Evolutionary conservation across 2,888 invertebrate genomes (phyloP).

Genomic region (Mythimna ferrago): DNA sequence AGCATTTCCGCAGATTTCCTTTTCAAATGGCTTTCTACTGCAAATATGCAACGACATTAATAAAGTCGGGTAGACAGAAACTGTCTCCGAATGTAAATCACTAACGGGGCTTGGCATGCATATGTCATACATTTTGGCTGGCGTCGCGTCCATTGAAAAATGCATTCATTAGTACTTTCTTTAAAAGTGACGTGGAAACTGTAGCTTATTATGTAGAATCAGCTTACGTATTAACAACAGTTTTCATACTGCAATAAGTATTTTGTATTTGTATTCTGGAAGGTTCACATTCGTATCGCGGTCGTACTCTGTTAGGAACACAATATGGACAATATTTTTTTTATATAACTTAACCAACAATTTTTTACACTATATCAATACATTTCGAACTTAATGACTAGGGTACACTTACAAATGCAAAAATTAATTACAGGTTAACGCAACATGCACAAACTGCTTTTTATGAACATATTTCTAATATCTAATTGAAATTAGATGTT

Average conservation of each 20-base stretch:
- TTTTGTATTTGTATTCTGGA: neutral
- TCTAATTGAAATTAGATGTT: too few relatives aligned
- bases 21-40: constrained; percentile 54
- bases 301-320: too few relatives aligned
- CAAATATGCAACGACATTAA: constrained; percentile 61
- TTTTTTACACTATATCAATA: too few relatives aligned
- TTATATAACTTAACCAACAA: too few relatives aligned
- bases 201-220: constrained; percentile 26
- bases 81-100: constrained; percentile 59
- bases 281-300: too few relatives aligned
- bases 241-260: constrained; percentile 16
- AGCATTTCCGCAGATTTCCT: constrained; percentile 48
- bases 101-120: constrained; percentile 40
- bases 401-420: too few relatives aligned
- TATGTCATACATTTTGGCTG: constrained; percentile 57
- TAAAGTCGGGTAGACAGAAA: constrained; percentile 61
- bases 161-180: constrained; percentile 52
- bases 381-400: too few relatives aligned
- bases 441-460: too few relatives aligned
- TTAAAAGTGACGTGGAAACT: constrained; percentile 40
- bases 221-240: constrained; percentile 10
- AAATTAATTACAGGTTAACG: too few relatives aligned
- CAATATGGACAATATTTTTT: too few relatives aligned
- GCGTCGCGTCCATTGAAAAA: constrained; percentile 50
- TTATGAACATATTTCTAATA: too few relatives aligned